Evolutionary conservation across 2,113 vertebrate genomes (phyloP).

Genomic region (Sorex fumeus): DNA sequence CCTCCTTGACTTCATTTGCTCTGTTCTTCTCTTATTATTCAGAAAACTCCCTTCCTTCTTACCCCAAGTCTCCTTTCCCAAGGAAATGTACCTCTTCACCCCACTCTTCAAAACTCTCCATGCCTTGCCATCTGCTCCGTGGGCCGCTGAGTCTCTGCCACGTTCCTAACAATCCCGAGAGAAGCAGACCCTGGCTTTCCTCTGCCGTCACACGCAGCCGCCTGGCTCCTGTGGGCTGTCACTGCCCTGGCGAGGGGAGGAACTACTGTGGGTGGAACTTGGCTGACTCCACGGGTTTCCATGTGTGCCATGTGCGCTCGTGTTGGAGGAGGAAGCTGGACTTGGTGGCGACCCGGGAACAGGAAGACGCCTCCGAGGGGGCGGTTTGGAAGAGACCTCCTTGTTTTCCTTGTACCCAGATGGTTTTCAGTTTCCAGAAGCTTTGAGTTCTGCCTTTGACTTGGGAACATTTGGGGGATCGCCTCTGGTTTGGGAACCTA

Average conservation of each 20-base stretch:
- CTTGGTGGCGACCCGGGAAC: not conserved
- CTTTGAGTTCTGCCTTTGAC: constrained; percentile 35
- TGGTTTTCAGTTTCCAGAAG: constrained; percentile 47
- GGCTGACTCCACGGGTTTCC: constrained; percentile 60
- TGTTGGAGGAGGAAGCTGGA: constrained; percentile 61
- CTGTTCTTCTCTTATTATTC: not conserved
- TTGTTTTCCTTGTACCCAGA: constrained; percentile 52
- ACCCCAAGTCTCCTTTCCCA: not conserved
- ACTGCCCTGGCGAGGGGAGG: constrained; percentile 35
- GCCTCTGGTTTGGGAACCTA: not conserved
- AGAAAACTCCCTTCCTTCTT: not conserved
- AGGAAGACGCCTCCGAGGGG: constrained; percentile 63
- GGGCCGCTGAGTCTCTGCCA: not conserved
- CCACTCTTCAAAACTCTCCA: not conserved
- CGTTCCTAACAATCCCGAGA: not conserved
- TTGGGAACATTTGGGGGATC: not conserved
- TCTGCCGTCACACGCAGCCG: not conserved
- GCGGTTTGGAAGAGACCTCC: constrained; percentile 63
- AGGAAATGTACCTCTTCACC: not conserved
- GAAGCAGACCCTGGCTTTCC: not conserved
- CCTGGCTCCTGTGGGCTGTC: constrained; percentile 14
- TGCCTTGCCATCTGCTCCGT: not conserved
- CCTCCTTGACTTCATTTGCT: not conserved
- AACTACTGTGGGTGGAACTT: constrained; percentile 62
- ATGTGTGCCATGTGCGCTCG: not conserved